phyloP scores from a whole-genome alignment of 35 echinoderm and acorn worm species.

The Holothuria glaberrima region DNA sequence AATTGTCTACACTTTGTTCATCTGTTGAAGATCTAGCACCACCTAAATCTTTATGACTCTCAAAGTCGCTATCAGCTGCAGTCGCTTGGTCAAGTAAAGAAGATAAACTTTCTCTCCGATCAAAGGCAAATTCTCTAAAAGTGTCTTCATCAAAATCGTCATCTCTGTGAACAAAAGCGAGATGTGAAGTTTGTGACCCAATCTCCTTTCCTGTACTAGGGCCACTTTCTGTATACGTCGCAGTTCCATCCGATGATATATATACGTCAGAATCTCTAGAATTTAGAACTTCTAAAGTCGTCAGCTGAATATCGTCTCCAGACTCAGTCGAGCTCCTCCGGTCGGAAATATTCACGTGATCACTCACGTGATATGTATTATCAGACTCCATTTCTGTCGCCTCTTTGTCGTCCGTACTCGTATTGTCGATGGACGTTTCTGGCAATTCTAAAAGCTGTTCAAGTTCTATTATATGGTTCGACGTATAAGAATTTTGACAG shows the following conservation, averaged over 20 bases:
- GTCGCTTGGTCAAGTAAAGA: conserved; percentile 56
- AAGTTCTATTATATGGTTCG: conserved; percentile 51
- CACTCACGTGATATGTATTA: conserved; percentile 35
- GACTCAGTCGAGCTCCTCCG: conserved; percentile 8
- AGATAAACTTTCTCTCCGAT: conserved; percentile 30
- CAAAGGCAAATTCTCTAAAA: conserved; percentile 1
- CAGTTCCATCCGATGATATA: conserved; percentile 27
- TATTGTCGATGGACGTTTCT: conserved; percentile 87
- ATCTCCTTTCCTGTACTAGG: conserved; percentile 10
- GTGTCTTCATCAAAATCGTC: conserved; percentile 15
- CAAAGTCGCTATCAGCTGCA: conserved; percentile 64
- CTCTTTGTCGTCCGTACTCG: conserved; percentile 34
- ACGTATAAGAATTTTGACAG: conserved; percentile 22
- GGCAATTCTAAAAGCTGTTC: conserved; percentile 85
- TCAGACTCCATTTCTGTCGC: conserved; percentile 21
- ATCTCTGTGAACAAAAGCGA: background rate
- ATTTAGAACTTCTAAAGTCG: background rate
- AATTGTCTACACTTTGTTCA: conserved; percentile 33
- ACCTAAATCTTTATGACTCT: conserved; percentile 41
- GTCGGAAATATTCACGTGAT: conserved; percentile 31
- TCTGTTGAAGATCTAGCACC: conserved; percentile 12
- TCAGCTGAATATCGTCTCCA: conserved; percentile 8
- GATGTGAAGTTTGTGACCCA: conserved; percentile 18
- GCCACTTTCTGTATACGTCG: conserved; percentile 23
- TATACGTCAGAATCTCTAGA: conserved; percentile 43